These are phyloP conservation scores for Remorina albescens DNA, from an alignment of 2,797 vertebrate species.

Conservation along the genomic window DNA sequence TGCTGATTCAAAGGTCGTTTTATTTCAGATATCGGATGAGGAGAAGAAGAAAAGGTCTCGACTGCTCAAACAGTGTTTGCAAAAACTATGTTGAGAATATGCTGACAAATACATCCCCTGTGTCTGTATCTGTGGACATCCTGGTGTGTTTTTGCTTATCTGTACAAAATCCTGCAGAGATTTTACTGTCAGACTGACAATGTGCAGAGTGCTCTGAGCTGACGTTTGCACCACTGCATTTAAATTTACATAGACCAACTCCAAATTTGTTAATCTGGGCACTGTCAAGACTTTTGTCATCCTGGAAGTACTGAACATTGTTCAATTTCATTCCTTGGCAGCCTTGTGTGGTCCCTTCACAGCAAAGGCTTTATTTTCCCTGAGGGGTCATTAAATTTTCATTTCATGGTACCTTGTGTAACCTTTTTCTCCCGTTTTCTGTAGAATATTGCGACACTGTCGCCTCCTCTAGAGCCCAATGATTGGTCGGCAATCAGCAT, in stretches of 20 bases:
- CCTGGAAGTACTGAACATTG: not conserved
- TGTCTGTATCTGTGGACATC: not conserved
- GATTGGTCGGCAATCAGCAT: slow-evolving; percentile 84
- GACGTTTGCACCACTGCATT: not conserved
- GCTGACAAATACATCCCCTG: not conserved
- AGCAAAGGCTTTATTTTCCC: slow-evolving; percentile 4
- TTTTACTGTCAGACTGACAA: not conserved
- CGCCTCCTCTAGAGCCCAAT: slow-evolving; percentile 65
- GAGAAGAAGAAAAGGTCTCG: slow-evolving; percentile 8
- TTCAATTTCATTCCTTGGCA: not conserved
- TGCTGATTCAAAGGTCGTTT: not conserved
- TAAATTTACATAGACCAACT: not conserved
- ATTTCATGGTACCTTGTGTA: not conserved
- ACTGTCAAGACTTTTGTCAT: not conserved
- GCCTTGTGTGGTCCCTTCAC: not conserved
- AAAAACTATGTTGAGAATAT: not conserved
- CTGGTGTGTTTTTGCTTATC: not conserved
- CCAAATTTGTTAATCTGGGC: not conserved
- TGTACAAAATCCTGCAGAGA: not conserved
- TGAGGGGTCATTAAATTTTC: slow-evolving; percentile 10
- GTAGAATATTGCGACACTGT: slow-evolving; percentile 71
- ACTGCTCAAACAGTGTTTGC: not conserved
- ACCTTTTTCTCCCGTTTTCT: slow-evolving; percentile 6
- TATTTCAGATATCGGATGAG: slow-evolving; percentile 7
- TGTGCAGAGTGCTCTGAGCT: not conserved